Evolutionary conservation across 1,140 invertebrate genomes (phyloP), one percentile per base, ranked within the genome.

Genomic region (Epicauta chinensis): DNA sequence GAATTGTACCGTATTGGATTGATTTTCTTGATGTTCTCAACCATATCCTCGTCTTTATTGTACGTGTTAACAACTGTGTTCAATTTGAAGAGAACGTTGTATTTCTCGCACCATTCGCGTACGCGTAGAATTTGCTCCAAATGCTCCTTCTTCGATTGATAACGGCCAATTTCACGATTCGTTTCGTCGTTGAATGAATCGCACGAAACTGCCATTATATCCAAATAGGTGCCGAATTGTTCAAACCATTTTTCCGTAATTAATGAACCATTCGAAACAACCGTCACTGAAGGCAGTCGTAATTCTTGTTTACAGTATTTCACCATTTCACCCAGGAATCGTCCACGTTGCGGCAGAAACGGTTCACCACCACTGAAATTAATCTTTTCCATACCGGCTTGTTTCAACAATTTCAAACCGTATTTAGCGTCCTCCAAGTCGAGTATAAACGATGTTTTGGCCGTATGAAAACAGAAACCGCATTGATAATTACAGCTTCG

Each of bases 1-100:
- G 15, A 23, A 23, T 3, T 13, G 56, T 61, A 66, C 60, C 64
- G 61, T n/a, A 71, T 64, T 3, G 76, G 76, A 17, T 70, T 59
- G 1, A 77, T 53, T 6, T 60, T 13, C 10, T 47, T 14, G 16
- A 77, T 74, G 23, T 68, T 47, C 9, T 69, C 63, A 7, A 39
- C 49, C 71, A 77, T 75, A 53, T 75, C 59, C 59, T 77, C 76
- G 32, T 72, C 50, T 48, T 68, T 59, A 57, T 77, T 77, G 56
- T 71, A 72, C 3, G 65, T 68, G 48, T 77, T 77, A 2, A 77
- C 70, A 12, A 77, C 76, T 2, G 74, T 75, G 48, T 77, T 77
- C 2, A 77, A 62, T 58, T 77, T 77, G 51, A 77, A 77, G 2
- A 70, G 64, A 7, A 77, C 68, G 39, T 72, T 56, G 54, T 73